A percentile compares a stretch with the other conserved stretches of the same genome.
Evolutionary conservation across 1,140 invertebrate genomes (phyloP).

Genomic region (Ips nitidus): DNA sequence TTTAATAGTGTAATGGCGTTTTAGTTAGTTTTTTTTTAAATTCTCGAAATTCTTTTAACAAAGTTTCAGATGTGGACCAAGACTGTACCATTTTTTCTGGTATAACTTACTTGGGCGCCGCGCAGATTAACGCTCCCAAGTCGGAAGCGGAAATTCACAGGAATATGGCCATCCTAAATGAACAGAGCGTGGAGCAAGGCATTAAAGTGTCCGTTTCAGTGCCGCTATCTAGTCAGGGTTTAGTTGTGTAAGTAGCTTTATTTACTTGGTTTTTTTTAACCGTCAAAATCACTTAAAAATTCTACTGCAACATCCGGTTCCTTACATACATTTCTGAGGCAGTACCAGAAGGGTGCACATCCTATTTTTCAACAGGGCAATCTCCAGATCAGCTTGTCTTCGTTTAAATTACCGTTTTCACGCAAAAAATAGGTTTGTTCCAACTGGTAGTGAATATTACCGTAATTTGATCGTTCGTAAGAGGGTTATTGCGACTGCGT

Average conservation of each 20-base stretch:
- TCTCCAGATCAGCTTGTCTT: too few relatives aligned
- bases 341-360: not conserved
- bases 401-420: too few relatives aligned
- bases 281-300: not conserved
- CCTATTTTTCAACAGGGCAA: too few relatives aligned
- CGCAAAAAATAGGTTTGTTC: too few relatives aligned
- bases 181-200: conserved; percentile 71
- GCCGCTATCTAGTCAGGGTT: conserved; percentile 83
- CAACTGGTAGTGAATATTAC: too few relatives aligned
- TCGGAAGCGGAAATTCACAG: conserved; percentile 94
- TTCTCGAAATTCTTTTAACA: conserved; percentile 23
- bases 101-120: conserved; percentile 92
- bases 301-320: not conserved
- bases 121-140: conserved; percentile 89
- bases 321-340: not conserved
- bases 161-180: conserved; percentile 89
- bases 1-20: too few relatives aligned
- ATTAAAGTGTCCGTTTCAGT: conserved; percentile 90
- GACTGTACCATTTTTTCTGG: conserved; percentile 91
- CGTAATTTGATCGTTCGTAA: too few relatives aligned
- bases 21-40: not conserved
- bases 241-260: conserved; percentile 68
- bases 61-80: conserved; percentile 75
- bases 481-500: too few relatives aligned
- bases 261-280: not conserved